Conservation (phyloP, 2,797 vertebrate genomes). For the Spinus olivaceus region DNA sequence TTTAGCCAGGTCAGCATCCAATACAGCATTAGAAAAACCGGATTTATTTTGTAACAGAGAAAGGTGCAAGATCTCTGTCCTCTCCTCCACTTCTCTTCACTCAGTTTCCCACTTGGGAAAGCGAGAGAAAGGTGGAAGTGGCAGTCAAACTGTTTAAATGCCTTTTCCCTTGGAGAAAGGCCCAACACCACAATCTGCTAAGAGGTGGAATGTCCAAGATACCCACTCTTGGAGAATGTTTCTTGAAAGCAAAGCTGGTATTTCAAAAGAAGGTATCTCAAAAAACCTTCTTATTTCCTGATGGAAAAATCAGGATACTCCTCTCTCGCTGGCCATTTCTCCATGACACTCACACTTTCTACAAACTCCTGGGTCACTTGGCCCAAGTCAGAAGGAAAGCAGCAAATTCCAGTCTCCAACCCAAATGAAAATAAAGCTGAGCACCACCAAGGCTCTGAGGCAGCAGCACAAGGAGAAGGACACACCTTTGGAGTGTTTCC, state of each 20-base stretch:
- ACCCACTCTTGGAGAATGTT: background rate
- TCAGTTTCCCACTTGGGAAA: background rate
- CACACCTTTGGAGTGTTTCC: conserved; percentile 85
- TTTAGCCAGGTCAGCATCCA: background rate
- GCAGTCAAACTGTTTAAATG: background rate
- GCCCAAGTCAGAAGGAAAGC: background rate
- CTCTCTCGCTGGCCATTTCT: background rate
- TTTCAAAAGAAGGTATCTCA: background rate
- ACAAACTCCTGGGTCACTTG: background rate
- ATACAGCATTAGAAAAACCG: background rate
- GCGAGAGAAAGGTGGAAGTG: background rate
- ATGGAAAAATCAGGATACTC: background rate
- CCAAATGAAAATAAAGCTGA: background rate
- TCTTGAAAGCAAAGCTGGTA: background rate
- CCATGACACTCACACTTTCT: background rate
- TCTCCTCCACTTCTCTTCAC: background rate
- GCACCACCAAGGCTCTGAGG: rapidly evolving
- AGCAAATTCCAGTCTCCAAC: background rate
- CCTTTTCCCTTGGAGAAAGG: background rate
- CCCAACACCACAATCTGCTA: background rate
- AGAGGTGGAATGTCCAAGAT: background rate
- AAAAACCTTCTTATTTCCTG: background rate
- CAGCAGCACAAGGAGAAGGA: background rate
- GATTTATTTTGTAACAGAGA: background rate
- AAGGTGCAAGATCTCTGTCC: background rate